Base-by-base conservation (phyloP, 92 coral and sea anemone genomes). In the Porites rus region DNA sequence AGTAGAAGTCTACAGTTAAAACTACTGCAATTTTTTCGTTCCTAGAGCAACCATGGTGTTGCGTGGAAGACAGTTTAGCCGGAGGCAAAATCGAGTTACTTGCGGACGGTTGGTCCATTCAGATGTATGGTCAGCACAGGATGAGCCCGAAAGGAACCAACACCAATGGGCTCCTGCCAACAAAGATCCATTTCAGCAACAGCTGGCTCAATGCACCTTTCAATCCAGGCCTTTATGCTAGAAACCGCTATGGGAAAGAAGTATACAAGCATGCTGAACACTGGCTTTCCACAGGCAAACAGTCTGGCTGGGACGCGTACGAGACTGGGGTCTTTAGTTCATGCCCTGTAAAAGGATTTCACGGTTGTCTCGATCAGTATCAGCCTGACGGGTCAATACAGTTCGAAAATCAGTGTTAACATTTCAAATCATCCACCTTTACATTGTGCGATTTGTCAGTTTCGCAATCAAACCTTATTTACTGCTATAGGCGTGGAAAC, bases 51-150 rank as follows among this genome's bases (percentile, higher is more conserved):
- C 46, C 46, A 25, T 93, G 98, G 94, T 95, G 98, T 74, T 95
- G 98, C 70, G 93, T 93, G 0, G 96, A 93, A n/a, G 94, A 86
- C 31, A 65, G 85, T 52, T 75, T 84, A 77, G 98, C 98, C 5
- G 98, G 98, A 10, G 98, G 98, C 51, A 87, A 92, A 63, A 69
- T 95, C 71, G 96, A 95, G 70, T 83, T 95, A 68, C 86, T 92
- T 28, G 98, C 96, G 14, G 94, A 95, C 77, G 90, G 93, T 19
- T 95, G 98, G 98, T 95, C 96, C 82, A 70, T 95, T 31, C 96
- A 95, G 86, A 72, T 95, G 88, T 95, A 90, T 43, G 98, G 98
- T 74, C 98, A 95, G 65, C 98, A 95, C 86, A 90, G 53, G 81
- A 95, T 95, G 98, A 92, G 83, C 75, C 88, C 96, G 8, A 88